phyloP scores from a whole-genome alignment of 2,888 invertebrate species.

The Rambutsinella grinnellia region DNA sequence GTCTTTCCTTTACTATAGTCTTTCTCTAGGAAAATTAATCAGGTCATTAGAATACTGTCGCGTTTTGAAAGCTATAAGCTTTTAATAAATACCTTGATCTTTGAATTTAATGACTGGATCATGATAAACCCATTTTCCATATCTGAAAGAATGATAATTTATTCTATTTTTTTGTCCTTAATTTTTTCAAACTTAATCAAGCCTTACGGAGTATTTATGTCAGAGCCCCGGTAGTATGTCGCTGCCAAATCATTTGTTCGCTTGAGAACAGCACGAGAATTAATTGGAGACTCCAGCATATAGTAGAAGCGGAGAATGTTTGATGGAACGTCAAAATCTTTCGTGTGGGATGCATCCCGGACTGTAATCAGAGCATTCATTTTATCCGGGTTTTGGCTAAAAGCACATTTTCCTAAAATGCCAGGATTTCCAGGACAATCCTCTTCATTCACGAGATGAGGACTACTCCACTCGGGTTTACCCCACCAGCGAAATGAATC shows the following conservation, averaged over 20 bases:
- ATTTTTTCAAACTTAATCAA: too few species aligned
- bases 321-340: slow-evolving; percentile 8
- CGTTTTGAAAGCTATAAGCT: neutral
- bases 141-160: too few species aligned
- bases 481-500: slow-evolving; percentile 44
- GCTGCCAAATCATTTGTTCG: slow-evolving; percentile 44
- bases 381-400: slow-evolving; percentile 15
- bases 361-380: slow-evolving; percentile 35
- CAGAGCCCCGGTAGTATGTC: slow-evolving; percentile 44
- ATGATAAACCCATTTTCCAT: slow-evolving; percentile 48
- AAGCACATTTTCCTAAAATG: slow-evolving; percentile 19
- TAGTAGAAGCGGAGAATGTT: slow-evolving; percentile 38
- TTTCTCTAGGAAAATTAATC: slow-evolving; percentile 13
- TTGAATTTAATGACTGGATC: slow-evolving; percentile 8
- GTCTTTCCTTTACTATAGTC: slow-evolving; percentile 51
- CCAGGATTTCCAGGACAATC: slow-evolving; percentile 22
- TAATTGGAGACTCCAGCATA: slow-evolving; percentile 54
- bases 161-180: slow-evolving; percentile 35
- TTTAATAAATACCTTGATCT: neutral
- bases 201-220: neutral
- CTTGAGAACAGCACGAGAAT: slow-evolving; percentile 12
- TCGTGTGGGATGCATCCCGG: slow-evolving; percentile 27
- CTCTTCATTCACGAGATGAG: neutral
- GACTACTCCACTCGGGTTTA: slow-evolving; percentile 14
- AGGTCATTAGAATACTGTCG: neutral